These are phyloP conservation scores for Sphyrna mokarran DNA, from an alignment of 2,113 vertebrate genomes.

Conservation along the genomic window DNA sequence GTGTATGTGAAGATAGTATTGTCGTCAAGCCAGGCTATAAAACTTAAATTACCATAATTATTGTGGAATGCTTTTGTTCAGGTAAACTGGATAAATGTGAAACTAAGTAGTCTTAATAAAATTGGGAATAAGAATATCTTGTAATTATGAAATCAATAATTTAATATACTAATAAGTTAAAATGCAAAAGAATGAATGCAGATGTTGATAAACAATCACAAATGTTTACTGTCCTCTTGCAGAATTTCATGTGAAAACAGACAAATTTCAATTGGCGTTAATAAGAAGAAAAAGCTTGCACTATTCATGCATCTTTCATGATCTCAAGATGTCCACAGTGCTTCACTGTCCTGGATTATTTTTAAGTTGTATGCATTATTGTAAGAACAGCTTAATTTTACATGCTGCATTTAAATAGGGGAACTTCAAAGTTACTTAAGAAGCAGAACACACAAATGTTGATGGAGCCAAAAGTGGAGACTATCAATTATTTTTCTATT, in stretches of 20 bases:
- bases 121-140: neutral
- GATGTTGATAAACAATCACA: neutral
- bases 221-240: neutral
- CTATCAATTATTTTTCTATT: too few relatives aligned
- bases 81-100: neutral
- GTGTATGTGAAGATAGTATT: neutral
- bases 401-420: neutral
- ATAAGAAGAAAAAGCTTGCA: neutral
- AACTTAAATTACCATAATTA: neutral
- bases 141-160: neutral
- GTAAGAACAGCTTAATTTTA: neutral
- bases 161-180: neutral
- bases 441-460: neutral
- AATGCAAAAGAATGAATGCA: neutral
- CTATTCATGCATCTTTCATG: neutral
- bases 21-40: neutral
- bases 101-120: neutral
- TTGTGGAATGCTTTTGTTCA: constrained; percentile 3
- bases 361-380: neutral
- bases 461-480: neutral
- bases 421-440: neutral
- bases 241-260: neutral
- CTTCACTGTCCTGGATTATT: neutral
- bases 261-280: neutral
- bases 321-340: neutral